Evolutionary conservation across 2,888 invertebrate species (phyloP).

Genomic region (Philhelius pedissequus): DNA sequence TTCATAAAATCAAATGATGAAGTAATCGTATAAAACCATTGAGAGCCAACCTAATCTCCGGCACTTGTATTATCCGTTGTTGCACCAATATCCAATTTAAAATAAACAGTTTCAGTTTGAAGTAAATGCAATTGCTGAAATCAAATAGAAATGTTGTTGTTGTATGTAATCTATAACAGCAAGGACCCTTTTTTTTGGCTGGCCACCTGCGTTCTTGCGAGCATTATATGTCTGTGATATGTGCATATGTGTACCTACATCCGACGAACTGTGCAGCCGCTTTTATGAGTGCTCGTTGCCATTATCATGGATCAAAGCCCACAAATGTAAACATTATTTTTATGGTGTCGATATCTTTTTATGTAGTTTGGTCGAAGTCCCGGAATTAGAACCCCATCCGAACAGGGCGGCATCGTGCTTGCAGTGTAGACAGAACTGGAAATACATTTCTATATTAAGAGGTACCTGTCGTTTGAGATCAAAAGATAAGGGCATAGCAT

Average conservation of each 20-base stretch:
- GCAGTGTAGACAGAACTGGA: neutral
- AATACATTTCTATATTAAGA: neutral
- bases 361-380: slow-evolving; percentile 53
- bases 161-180: neutral
- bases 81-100: slow-evolving; percentile 45
- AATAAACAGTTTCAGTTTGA: slow-evolving; percentile 54
- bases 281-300: slow-evolving; percentile 50
- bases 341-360: slow-evolving; percentile 65
- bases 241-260: neutral
- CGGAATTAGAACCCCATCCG: slow-evolving; percentile 47
- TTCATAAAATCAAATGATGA: slow-evolving; percentile 3
- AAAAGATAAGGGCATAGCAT: neutral
- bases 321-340: slow-evolving; percentile 63
- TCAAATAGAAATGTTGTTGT: neutral
- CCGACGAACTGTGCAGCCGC: slow-evolving; percentile 2
- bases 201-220: neutral
- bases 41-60: slow-evolving; percentile 25
- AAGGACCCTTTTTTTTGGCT: neutral
- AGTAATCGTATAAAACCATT: neutral
- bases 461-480: neutral
- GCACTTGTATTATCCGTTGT: slow-evolving; percentile 17
- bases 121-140: neutral
- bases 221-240: neutral
- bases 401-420: slow-evolving; percentile 30
- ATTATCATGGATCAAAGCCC: slow-evolving; percentile 64